Percentiles rank a stretch among this genome's conserved stretches.
Evolutionary conservation across 2,113 vertebrate genomes (phyloP).

Genomic region (Elaphurus davidianus): DNA sequence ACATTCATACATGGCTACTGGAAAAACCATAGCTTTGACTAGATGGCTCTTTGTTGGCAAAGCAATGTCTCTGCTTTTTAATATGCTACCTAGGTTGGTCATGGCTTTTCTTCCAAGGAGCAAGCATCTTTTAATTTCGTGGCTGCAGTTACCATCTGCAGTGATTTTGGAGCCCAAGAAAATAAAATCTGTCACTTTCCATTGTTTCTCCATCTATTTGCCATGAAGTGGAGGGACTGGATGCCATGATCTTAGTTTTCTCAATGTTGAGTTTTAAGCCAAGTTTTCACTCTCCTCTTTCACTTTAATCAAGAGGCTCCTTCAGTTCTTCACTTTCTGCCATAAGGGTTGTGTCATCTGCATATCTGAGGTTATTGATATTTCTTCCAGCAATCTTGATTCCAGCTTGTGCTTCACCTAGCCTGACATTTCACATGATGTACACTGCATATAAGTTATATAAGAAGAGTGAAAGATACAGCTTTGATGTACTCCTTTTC

Average conservation of each 20-base stretch:
- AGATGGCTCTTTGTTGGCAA: neutral
- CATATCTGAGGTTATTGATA: neutral
- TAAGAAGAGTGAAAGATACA: neutral
- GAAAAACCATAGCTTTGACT: neutral
- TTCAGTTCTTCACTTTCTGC: neutral
- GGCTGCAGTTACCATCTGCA: neutral
- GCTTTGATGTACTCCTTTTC: neutral
- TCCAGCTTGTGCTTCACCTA: neutral
- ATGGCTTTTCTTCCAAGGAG: neutral
- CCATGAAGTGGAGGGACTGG: neutral
- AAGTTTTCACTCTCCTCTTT: neutral
- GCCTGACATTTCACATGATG: neutral
- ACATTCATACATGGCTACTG: neutral
- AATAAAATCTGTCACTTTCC: neutral
- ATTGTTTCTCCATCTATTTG: neutral
- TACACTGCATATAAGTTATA: neutral
- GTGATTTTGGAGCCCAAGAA: neutral
- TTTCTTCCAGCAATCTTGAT: neutral
- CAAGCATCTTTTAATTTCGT: neutral
- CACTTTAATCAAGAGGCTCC: neutral
- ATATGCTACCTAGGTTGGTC: neutral
- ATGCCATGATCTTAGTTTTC: neutral
- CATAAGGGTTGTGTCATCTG: neutral
- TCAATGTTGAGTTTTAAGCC: neutral
- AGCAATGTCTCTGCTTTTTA: neutral